Evolutionary conservation across 2,797 vertebrate species (phyloP).

Genomic region (Simalia tracyae): DNA sequence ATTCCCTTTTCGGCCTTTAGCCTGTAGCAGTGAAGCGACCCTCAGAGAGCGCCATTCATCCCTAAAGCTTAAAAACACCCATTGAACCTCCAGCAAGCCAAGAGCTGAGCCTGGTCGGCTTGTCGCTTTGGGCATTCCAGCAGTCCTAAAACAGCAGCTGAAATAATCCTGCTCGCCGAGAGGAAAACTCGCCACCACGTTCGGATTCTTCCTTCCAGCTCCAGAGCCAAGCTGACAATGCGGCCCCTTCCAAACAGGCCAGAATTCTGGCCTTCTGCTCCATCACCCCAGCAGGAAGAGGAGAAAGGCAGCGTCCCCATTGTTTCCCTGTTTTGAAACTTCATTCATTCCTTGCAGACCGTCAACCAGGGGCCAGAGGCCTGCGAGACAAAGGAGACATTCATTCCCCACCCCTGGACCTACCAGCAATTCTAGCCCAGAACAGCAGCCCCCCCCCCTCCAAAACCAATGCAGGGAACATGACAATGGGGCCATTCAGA

Average conservation of each 20-base stretch:
- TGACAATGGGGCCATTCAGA: slow-evolving; percentile 57
- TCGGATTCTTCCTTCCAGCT: not conserved
- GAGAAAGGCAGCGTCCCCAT: not conserved
- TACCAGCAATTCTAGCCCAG: slow-evolving; percentile 11
- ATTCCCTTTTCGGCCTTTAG: not conserved
- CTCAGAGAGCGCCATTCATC: not conserved
- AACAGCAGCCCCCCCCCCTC: not conserved
- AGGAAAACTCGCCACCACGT: not conserved
- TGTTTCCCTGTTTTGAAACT: slow-evolving; percentile 46
- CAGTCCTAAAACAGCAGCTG: not conserved
- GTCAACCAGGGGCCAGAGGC: slow-evolving; percentile 15
- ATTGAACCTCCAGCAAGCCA: not conserved
- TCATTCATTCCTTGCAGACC: slow-evolving; percentile 44
- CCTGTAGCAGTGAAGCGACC: not conserved
- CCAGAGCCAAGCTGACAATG: not conserved
- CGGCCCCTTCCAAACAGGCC: not conserved
- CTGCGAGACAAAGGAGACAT: slow-evolving; percentile 57
- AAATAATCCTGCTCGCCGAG: not conserved
- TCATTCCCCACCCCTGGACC: slow-evolving; percentile 15
- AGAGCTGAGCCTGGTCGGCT: not conserved
- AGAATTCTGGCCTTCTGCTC: not conserved
- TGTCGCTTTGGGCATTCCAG: not conserved
- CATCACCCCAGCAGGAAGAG: not conserved
- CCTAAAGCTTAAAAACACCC: not conserved
- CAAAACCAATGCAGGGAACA: not conserved